phyloP scores from a whole-genome alignment of 2,113 vertebrate species.

The Chamaea fasciata region DNA sequence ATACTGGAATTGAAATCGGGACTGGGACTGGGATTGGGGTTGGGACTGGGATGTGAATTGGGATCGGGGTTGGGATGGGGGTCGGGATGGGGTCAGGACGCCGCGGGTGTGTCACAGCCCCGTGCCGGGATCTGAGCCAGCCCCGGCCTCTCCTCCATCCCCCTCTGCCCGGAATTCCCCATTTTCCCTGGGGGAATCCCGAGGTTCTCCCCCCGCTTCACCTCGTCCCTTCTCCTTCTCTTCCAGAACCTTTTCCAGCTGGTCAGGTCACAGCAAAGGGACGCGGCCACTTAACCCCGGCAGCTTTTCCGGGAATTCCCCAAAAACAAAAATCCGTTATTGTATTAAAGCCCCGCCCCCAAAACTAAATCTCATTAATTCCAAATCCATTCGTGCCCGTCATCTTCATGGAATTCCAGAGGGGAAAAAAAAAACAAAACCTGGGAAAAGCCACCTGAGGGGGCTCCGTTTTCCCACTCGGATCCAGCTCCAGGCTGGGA shows the following conservation, averaged over 20 bases:
- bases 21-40: too few relatives aligned
- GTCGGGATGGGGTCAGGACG: fast-evolving
- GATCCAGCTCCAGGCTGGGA: neutral
- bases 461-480: neutral
- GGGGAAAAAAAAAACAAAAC: neutral
- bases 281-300: conserved; percentile 75
- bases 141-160: too few relatives aligned
- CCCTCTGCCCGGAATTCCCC: neutral
- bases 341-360: neutral
- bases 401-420: conserved; percentile 7
- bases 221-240: neutral
- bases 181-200: neutral
- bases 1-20: too few relatives aligned
- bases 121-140: neutral
- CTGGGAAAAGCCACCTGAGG: neutral
- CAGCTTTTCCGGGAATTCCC: neutral
- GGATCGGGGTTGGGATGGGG: too few relatives aligned
- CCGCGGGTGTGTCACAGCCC: neutral
- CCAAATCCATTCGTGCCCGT: conserved; percentile 42
- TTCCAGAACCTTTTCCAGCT: conserved; percentile 96
- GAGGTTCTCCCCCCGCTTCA: neutral
- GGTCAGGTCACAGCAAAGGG: conserved; percentile 88
- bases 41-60: too few relatives aligned
- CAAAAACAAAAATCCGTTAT: neutral
- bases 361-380: conserved; percentile 64